These are phyloP conservation scores for Arothron firmamentum DNA, from an alignment of 2,113 vertebrate species.

Conservation along the genomic window DNA sequence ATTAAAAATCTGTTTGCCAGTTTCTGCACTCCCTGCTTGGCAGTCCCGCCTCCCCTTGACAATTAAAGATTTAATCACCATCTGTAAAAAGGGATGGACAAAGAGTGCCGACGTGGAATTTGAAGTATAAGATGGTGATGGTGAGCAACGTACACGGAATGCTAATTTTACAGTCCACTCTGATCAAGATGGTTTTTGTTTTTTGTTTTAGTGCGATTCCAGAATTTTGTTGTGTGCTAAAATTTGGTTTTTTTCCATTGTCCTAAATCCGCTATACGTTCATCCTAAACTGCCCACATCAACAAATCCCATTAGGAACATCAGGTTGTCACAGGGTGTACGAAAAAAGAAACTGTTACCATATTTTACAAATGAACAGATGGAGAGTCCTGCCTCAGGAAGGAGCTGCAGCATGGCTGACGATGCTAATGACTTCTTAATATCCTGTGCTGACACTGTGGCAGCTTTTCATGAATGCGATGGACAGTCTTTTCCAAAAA, in stretches of 20 bases:
- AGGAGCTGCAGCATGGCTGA: no score
- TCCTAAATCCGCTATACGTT: no score
- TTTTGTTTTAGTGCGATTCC: slow-evolving; percentile 26
- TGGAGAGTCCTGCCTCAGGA: neutral
- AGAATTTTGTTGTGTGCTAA: slow-evolving; percentile 11
- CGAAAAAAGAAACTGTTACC: neutral
- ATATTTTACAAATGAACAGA: neutral
- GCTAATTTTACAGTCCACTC: slow-evolving; percentile 12
- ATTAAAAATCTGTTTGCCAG: slow-evolving; percentile 75
- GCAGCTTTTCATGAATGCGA: neutral
- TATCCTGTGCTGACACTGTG: neutral
- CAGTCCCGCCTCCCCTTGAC: slow-evolving; percentile 59
- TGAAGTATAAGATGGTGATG: slow-evolving; percentile 28
- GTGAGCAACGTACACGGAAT: no score
- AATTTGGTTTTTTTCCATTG: slow-evolving; percentile 6
- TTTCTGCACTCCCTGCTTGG: slow-evolving; percentile 51
- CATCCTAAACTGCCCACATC: no score
- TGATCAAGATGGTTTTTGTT: slow-evolving; percentile 28
- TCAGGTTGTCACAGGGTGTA: no score
- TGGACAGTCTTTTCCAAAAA: slow-evolving; percentile 3
- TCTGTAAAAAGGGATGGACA: slow-evolving; percentile 61
- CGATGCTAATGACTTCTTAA: neutral
- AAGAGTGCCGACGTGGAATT: slow-evolving; percentile 63
- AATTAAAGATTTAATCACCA: slow-evolving; percentile 77
- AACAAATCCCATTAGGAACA: no score